Evolutionary conservation across 2,888 invertebrate species (phyloP).

Genomic region (Cosmia pyralina): DNA sequence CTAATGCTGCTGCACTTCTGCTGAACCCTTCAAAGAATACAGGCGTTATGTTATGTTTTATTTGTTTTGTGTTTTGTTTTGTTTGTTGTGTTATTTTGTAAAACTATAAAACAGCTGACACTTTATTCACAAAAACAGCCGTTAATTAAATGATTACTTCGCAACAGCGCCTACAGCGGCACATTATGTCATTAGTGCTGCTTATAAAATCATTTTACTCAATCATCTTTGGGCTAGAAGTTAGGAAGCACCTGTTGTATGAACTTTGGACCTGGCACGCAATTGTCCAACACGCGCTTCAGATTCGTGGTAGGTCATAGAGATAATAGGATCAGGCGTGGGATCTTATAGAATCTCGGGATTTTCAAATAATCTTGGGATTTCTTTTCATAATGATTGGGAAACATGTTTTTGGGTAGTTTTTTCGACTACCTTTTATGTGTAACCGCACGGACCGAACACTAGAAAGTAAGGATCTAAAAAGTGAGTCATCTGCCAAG

Average conservation of each 20-base stretch:
- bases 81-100: too few relatives aligned
- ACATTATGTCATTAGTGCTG: slow-evolving; percentile 53
- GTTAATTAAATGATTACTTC: slow-evolving; percentile 32
- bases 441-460: too few relatives aligned
- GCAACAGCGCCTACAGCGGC: slow-evolving; percentile 49
- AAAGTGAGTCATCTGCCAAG: too few relatives aligned
- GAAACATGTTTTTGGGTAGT: not conserved
- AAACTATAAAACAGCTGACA: not conserved
- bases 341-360: not conserved
- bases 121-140: slow-evolving; percentile 4
- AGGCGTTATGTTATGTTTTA: not conserved
- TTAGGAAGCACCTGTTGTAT: slow-evolving; percentile 32
- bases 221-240: slow-evolving; percentile 38
- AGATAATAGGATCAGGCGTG: not conserved
- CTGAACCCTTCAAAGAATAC: not conserved
- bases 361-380: not conserved
- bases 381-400: not conserved
- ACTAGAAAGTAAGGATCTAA: not conserved
- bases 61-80: not conserved
- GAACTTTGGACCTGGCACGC: slow-evolving; percentile 39
- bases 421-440: not conserved
- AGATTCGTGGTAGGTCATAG: not conserved
- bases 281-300: slow-evolving; percentile 13
- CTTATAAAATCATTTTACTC: slow-evolving; percentile 53
- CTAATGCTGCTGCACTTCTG: too few relatives aligned